Evolutionary conservation across 2,113 vertebrate species (phyloP), one percentile per base, ranked within the genome.

Genomic region (Helogale parvula): DNA sequence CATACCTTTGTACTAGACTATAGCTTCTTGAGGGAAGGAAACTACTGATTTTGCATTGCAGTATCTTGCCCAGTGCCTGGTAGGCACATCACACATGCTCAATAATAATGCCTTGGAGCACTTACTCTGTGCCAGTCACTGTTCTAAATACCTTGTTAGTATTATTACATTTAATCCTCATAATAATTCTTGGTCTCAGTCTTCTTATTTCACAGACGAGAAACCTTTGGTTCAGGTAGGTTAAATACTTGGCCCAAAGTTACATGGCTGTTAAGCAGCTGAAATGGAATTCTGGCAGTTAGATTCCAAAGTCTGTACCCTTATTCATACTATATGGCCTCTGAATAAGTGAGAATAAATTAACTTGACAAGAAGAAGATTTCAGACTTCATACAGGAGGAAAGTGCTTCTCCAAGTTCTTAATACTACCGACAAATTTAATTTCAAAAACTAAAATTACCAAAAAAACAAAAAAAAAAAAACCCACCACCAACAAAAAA

Each of bases 401-500:
- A 25, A 8, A 38, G 3, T 60, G 11, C 2, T 89, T 88, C 35
- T 88, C 89, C 86, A 81, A 88, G 7, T 35, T 66, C 5, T 77
- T 80, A 60, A 60, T 69, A 50, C 3, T 57, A 80, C 54, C 83
- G 35, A 52, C 63, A 38, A 1, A 76, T 87, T 71, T 69, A 76
- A 93, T 92, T 94, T 93, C 69, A 83, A 83, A 92, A 72, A 9
- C 12, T 21, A 95, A 95, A 85, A 86, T 88, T n/a, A 47, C 45
- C 45, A 47, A 47, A 47, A 47, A 47, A 45, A 3, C 4, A 45
- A 4, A 47, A 47, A 9, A 8, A 47, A 47, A 47, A 47, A 10
- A 47, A 47, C 45, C 10, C 41, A 41, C 41, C 41, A 41, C 3
- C 41, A 41, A 41, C 41, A 41, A 41, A 96, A 95, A 85, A 86